Percentiles rank a stretch among this genome's conserved stretches.
phyloP scores from a whole-genome alignment of 2,888 invertebrate genomes.

The Branchipolynoe longqiensis region DNA sequence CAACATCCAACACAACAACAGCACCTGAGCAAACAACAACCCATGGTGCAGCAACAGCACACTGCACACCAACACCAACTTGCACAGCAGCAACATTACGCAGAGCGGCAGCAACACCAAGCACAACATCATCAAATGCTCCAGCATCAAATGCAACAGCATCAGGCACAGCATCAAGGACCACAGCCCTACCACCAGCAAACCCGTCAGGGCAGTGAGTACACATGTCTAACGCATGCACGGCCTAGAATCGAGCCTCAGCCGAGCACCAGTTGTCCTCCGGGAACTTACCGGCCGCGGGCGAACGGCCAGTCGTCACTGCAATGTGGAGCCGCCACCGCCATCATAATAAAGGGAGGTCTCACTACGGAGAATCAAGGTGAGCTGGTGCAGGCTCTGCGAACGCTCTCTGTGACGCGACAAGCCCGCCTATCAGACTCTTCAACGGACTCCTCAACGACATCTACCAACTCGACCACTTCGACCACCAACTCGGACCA shows the following conservation, averaged over 20 bases:
- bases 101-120: background rate
- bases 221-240: constrained; percentile 13
- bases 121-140: background rate
- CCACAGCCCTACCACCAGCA: background rate
- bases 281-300: background rate
- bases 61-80: too few species aligned
- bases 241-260: constrained; percentile 3
- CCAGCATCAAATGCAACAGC: constrained; percentile 4
- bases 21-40: too few species aligned
- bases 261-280: background rate
- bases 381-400: constrained; percentile 23
- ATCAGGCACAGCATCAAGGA: background rate
- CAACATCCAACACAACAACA: too few species aligned
- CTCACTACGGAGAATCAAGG: constrained; percentile 23
- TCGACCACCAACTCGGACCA: background rate
- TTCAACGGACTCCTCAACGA: constrained; percentile 30
- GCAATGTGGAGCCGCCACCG: too few species aligned
- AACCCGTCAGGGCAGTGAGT: background rate
- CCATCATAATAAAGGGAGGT: background rate
- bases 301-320: too few species aligned
- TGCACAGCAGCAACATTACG: background rate
- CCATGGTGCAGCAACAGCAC: too few species aligned
- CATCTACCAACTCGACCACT: background rate
- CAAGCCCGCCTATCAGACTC: constrained; percentile 19
- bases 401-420: constrained; percentile 1